Conservation (phyloP, 2,888 invertebrate genomes). For the Ormia ochracea region DNA sequence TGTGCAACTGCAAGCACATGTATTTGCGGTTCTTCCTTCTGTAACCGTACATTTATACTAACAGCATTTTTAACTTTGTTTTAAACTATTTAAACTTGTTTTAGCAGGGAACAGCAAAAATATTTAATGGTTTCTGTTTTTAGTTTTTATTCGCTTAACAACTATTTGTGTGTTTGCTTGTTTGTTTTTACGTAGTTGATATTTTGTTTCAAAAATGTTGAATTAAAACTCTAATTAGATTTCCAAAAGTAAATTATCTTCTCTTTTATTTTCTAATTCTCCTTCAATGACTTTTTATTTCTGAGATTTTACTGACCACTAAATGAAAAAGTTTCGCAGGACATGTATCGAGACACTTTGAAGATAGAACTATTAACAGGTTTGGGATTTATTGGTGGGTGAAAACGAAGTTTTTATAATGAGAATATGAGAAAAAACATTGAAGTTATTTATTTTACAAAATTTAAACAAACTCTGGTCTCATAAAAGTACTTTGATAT, state of each 20-base stretch:
- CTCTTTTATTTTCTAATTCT: neutral
- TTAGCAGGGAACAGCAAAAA: neutral
- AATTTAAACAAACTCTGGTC: no score
- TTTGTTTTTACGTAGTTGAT: neutral
- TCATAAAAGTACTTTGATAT: no score
- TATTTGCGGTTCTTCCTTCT: conserved; percentile 10
- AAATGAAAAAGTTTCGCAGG: neutral
- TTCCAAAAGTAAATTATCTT: conserved; percentile 51
- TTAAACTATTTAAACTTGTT: conserved; percentile 32
- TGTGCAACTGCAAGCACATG: neutral
- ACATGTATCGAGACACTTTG: neutral
- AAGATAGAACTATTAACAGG: neutral
- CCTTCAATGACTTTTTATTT: neutral
- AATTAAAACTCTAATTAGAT: conserved; percentile 56
- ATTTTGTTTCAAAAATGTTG: conserved; percentile 28
- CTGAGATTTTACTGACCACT: neutral
- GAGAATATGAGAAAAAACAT: no score
- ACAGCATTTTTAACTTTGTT: conserved; percentile 12
- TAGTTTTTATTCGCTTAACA: neutral
- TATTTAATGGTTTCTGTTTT: conserved; percentile 27
- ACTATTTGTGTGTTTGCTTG: neutral
- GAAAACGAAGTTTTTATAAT: no score
- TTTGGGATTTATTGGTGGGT: conserved; percentile 14
- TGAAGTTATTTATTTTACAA: no score
- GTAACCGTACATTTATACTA: neutral